A percentile compares a stretch with the other conserved stretches of the same genome.
These are phyloP conservation scores for Stratiomys singularior DNA, from an alignment of 2,888 invertebrate genomes.

Conservation along the genomic window DNA sequence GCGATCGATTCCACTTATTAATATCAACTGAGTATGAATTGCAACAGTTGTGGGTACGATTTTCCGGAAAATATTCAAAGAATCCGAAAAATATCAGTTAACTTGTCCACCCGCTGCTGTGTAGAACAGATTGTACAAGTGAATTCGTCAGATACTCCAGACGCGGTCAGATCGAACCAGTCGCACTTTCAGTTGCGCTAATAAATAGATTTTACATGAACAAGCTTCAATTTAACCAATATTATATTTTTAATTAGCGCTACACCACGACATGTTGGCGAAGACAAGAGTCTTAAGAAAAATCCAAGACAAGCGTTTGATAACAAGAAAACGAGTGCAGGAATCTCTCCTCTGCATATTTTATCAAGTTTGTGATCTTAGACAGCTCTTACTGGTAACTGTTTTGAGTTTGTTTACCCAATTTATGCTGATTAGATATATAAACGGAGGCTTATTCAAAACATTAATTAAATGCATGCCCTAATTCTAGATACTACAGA, in stretches of 20 bases:
- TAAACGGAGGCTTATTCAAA: not conserved
- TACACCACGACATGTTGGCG: too few relatives aligned
- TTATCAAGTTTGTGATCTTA: too few relatives aligned
- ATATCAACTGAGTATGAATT: conserved; percentile 9
- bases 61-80: conserved; percentile 5
- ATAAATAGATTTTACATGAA: conserved; percentile 4
- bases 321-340: too few relatives aligned
- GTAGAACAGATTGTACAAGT: not conserved
- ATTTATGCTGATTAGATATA: not conserved
- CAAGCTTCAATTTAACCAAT: not conserved
- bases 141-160: conserved; percentile 30
- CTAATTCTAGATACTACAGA: too few relatives aligned
- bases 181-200: not conserved
- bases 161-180: conserved; percentile 38
- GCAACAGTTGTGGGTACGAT: not conserved
- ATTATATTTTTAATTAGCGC: conserved; percentile 9
- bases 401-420: not conserved
- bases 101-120: not conserved
- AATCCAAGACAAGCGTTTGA: too few relatives aligned
- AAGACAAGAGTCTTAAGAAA: too few relatives aligned
- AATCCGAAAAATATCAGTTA: conserved; percentile 19
- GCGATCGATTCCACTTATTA: not conserved
- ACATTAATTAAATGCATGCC: too few relatives aligned
- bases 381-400: not conserved
- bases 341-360: too few relatives aligned